These are phyloP conservation scores for Spizella passerina DNA, from an alignment of 2,797 vertebrate species.

Conservation along the genomic window DNA sequence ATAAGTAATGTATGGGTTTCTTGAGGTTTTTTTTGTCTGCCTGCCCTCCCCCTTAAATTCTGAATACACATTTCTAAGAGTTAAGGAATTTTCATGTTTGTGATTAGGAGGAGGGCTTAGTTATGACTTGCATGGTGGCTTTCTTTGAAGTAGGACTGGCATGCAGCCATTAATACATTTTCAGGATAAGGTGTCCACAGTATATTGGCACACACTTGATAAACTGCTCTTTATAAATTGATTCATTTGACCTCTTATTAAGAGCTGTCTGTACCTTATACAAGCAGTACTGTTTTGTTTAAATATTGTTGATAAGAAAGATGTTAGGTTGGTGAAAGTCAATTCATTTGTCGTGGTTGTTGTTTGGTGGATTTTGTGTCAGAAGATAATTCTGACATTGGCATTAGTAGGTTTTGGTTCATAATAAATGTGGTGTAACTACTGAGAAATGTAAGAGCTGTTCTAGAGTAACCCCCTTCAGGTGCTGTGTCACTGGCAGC, in stretches of 20 bases:
- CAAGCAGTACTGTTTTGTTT: not conserved
- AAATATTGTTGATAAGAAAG: not conserved
- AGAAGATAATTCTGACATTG: not conserved
- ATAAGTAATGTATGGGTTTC: not conserved
- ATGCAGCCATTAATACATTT: not conserved
- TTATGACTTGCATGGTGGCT: not conserved
- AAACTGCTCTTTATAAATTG: not conserved
- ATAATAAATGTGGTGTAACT: not conserved
- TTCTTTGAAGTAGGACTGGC: not conserved
- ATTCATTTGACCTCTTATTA: not conserved
- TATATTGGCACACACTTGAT: not conserved
- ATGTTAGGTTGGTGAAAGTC: not conserved
- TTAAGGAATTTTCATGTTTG: not conserved
- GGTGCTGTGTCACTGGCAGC: not conserved
- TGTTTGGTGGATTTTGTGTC: not conserved
- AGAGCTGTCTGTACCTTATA: not conserved
- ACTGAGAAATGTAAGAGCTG: not conserved
- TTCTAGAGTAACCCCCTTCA: not conserved
- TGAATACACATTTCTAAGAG: not conserved
- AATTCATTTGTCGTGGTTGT: not conserved
- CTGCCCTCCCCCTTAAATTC: not conserved
- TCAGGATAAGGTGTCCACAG: not conserved
- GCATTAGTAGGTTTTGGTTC: conserved; percentile 2
- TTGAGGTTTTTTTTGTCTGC: accelerated
- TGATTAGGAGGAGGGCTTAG: not conserved